Base-by-base conservation (phyloP, 1,140 invertebrate genomes). In the Oryctes rhinoceros region DNA sequence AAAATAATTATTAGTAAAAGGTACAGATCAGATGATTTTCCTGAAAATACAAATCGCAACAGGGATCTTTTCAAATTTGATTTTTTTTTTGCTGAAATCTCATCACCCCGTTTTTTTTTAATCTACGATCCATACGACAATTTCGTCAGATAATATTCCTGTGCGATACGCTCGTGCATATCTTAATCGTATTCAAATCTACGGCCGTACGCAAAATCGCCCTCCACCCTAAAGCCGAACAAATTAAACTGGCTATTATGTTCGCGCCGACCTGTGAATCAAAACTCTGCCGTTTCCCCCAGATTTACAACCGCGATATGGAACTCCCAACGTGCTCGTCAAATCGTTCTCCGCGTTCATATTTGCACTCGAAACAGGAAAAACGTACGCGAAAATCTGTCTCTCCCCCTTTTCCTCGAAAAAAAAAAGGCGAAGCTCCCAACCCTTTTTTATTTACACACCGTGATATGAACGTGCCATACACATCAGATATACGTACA, bases 401-500 rank as follows among this genome's bases (percentile, higher is more conserved):
- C 49, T 15, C 49, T 30, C 24, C 24, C 24, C 47, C 47, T 48
- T 15, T 53, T 18, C n/a, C 49, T 15, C 49, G 49, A 15, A 53
- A 53, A 53, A 53, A 53, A 53, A 53, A 15, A 53, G 49, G n/a
- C 53, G 53, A 18, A 59, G 18, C 39, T 44, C 39, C n/a, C n/a
- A 59, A 59, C 53, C 53, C 53, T 59, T 59, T 44, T 59, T 59
- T 59, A 59, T 59, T 59, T 59, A 59, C 53, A 44, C 53, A 30
- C 24, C 24, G 24, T 30, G 24, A 30, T 30, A 30, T 30, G 24
- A 30, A 30, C 24, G 24, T 30, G 18, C 53, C 53, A 4, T 44
- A 44, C 39, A 44, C 39, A 59, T 59, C 53, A 18, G 53, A 59
- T 59, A 59, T 59, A 18, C 18, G 3, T n/a, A 4, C 5, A 59